Evolutionary conservation across 2,113 vertebrate genomes (phyloP).

Genomic region (Smithornis capensis): DNA sequence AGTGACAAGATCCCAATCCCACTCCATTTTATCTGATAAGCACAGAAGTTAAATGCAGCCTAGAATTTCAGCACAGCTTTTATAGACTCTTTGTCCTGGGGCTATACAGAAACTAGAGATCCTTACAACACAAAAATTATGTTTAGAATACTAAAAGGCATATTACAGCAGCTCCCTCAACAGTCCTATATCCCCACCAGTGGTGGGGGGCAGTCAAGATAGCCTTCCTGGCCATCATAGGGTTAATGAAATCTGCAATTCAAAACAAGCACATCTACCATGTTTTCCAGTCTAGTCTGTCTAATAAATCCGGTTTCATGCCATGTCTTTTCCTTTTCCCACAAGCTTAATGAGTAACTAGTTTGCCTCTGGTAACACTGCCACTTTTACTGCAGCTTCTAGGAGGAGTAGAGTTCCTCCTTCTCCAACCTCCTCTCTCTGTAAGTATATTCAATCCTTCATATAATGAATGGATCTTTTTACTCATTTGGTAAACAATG

Average conservation of each 20-base stretch:
- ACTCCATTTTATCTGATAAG: not conserved
- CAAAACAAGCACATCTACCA: constrained; percentile 17
- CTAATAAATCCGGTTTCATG: constrained; percentile 37
- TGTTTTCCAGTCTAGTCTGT: constrained; percentile 30
- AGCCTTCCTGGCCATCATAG: not conserved
- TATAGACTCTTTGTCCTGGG: not conserved
- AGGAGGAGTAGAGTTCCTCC: not conserved
- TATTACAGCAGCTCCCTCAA: not conserved
- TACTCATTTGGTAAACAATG: not conserved
- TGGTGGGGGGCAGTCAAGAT: not conserved
- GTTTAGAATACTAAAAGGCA: not conserved
- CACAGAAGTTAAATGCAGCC: not conserved
- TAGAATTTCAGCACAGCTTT: not conserved
- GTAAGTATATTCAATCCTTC: not conserved
- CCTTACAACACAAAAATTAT: not conserved
- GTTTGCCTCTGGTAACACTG: constrained; percentile 24
- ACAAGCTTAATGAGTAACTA: constrained; percentile 63
- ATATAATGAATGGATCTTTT: not conserved
- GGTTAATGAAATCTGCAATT: constrained; percentile 22
- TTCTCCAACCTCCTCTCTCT: not conserved
- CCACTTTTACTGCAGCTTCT: not conserved
- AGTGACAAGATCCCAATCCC: not conserved
- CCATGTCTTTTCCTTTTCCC: constrained; percentile 15
- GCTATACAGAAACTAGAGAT: not conserved
- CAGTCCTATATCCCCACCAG: not conserved